Evolutionary conservation across 2,797 vertebrate genomes (phyloP).

Genomic region (Anniella stebbinsi): DNA sequence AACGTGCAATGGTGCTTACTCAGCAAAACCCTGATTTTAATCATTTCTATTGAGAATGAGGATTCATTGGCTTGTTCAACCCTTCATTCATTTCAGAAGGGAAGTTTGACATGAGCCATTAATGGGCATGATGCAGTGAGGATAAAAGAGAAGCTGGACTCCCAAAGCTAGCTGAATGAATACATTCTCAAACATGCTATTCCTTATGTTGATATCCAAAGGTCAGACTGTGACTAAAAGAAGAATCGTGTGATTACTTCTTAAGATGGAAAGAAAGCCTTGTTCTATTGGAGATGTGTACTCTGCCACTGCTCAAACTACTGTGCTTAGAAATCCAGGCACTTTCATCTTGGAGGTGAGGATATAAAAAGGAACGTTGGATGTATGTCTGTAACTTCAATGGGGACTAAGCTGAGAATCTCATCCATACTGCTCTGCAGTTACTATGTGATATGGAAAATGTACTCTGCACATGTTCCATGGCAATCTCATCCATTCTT

Average conservation of each 20-base stretch:
- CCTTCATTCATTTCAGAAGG: background rate
- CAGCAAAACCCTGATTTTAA: background rate
- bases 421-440: background rate
- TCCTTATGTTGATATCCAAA: background rate
- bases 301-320: background rate
- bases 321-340: background rate
- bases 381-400: accelerated
- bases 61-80: background rate
- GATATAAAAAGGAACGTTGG: background rate
- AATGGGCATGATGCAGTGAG: background rate
- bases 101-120: background rate
- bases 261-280: background rate
- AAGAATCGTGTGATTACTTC: background rate
- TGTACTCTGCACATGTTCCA: background rate
- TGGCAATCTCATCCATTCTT: background rate
- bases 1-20: background rate
- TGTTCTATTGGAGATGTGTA: background rate
- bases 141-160: background rate
- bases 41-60: background rate
- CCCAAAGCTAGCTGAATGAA: background rate
- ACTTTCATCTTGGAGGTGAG: too few species aligned
- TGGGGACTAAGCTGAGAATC: background rate
- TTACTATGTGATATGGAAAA: background rate
- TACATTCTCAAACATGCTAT: background rate
- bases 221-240: background rate